phyloP scores from a whole-genome alignment of 2,888 invertebrate genomes.

The Drosophila sordidula region DNA sequence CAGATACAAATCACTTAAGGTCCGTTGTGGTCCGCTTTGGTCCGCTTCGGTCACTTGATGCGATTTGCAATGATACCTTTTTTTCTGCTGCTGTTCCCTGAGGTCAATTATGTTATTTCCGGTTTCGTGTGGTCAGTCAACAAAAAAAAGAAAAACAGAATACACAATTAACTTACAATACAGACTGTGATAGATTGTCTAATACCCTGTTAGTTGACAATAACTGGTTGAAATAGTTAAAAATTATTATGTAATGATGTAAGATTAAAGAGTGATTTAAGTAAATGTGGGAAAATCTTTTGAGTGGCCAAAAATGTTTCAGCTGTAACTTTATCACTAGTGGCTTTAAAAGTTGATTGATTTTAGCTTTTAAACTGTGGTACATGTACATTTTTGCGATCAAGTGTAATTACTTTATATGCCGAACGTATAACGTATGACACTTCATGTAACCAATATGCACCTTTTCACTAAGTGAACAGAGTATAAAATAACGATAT shows the following conservation, averaged over 20 bases:
- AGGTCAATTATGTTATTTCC: constrained; percentile 80
- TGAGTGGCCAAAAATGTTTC: background rate
- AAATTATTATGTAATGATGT: too few species aligned
- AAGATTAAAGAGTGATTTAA: too few species aligned
- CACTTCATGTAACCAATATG: background rate
- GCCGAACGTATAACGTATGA: too few species aligned
- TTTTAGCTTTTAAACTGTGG: too few species aligned
- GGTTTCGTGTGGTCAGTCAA: constrained; percentile 64
- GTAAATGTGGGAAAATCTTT: too few species aligned
- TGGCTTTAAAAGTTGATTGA: too few species aligned
- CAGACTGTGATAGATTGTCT: background rate
- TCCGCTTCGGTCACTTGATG: constrained; percentile 69
- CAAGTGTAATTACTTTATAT: too few species aligned
- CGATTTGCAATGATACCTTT: constrained; percentile 76
- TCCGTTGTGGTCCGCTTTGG: constrained; percentile 9
- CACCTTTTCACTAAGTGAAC: background rate
- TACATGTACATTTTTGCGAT: too few species aligned
- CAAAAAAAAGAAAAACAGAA: constrained; percentile 4
- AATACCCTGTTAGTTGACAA: background rate
- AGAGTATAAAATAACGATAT: constrained; percentile 26
- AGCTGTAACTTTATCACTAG: too few species aligned
- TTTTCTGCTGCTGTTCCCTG: constrained; percentile 55
- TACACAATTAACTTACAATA: background rate
- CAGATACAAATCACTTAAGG: constrained; percentile 68
- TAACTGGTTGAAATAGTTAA: too few species aligned